Percentiles rank a stretch among this genome's conserved stretches.
These are phyloP conservation scores for Tetragnatha versicolor DNA, from an alignment of 1,140 invertebrate genomes.

Conservation along the genomic window DNA sequence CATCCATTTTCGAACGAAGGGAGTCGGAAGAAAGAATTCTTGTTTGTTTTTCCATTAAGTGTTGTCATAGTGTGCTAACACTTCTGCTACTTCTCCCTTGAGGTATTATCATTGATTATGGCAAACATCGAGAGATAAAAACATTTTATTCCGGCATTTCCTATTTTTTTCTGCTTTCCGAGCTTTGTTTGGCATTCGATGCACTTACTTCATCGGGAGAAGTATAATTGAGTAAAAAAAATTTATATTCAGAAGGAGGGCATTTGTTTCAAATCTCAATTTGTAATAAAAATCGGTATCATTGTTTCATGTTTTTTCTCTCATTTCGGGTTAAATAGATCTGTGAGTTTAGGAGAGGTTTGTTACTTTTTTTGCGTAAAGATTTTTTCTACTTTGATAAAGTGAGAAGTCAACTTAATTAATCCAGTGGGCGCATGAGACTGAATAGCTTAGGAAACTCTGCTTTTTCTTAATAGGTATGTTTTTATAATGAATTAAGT, in stretches of 20 bases:
- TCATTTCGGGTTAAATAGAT: too few relatives aligned
- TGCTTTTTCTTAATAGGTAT: too few relatives aligned
- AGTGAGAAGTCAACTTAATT: too few relatives aligned
- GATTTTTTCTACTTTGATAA: too few relatives aligned
- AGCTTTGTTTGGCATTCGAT: constrained; percentile 27
- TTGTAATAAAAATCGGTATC: too few relatives aligned
- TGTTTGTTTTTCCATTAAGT: constrained; percentile 18
- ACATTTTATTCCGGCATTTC: neutral
- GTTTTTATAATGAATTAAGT: too few relatives aligned
- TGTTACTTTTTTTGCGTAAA: too few relatives aligned
- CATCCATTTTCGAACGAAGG: constrained; percentile 13
- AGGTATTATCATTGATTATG: constrained; percentile 19
- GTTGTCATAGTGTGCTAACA: constrained; percentile 15
- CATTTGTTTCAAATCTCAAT: too few relatives aligned
- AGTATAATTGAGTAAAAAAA: constrained; percentile 27
- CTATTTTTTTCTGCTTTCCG: neutral
- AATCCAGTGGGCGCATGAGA: too few relatives aligned
- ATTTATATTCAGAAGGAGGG: constrained; percentile 1
- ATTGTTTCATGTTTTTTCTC: neutral
- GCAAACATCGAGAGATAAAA: constrained; percentile 22
- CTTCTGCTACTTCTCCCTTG: neutral
- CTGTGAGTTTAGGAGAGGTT: too few relatives aligned
- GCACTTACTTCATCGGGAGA: constrained; percentile 7
- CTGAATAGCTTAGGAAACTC: too few relatives aligned
- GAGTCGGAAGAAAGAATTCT: neutral